phyloP scores from a whole-genome alignment of 2,113 vertebrate species.

The Pelusios castaneus region DNA sequence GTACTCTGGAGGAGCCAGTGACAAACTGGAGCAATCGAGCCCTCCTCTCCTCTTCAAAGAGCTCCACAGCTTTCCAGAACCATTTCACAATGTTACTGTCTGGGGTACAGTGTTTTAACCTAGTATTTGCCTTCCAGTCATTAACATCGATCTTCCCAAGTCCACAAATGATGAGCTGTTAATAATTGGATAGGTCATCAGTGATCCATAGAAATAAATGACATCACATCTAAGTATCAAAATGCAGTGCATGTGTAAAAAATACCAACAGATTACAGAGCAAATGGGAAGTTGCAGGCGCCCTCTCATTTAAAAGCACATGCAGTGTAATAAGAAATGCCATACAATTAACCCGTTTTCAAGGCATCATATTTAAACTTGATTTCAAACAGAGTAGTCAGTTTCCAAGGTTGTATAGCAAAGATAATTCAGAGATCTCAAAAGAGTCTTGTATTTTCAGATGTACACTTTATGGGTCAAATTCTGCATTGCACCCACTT shows the following conservation, averaged over 20 bases:
- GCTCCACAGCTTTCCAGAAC: conserved; percentile 99
- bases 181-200: not conserved
- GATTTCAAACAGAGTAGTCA: not conserved
- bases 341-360: not conserved
- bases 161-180: conserved; percentile 95
- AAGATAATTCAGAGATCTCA: not conserved
- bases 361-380: not conserved
- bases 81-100: conserved; percentile 97
- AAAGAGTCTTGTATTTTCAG: not conserved
- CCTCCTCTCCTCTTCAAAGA: conserved; percentile 94
- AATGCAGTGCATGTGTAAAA: not conserved
- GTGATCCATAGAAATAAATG: not conserved
- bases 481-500: not conserved
- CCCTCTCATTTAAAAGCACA: not conserved
- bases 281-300: not conserved
- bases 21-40: conserved; percentile 97
- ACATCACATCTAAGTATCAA: not conserved
- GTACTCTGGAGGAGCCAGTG: conserved; percentile 95
- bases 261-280: not conserved
- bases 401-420: not conserved
- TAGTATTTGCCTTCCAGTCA: conserved; percentile 98
- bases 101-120: conserved; percentile 96
- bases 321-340: not conserved
- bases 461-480: not conserved
- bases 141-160: conserved; percentile 97